These are phyloP conservation scores for Keiferia lycopersicella DNA, from an alignment of 2,888 invertebrate genomes.

Conservation along the genomic window DNA sequence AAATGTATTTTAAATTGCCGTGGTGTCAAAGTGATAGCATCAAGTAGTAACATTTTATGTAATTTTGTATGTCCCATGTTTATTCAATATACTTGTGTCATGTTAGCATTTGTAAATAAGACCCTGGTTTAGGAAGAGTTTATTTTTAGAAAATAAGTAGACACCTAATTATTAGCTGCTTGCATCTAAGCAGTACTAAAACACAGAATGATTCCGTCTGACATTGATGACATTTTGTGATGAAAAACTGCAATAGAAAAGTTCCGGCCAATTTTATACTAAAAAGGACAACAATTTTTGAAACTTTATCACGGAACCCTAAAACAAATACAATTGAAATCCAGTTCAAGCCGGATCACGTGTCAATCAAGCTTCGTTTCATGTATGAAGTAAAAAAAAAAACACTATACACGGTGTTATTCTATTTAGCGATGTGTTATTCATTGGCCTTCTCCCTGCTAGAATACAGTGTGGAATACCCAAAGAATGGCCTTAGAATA, in stretches of 20 bases:
- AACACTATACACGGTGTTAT: conserved; percentile 68
- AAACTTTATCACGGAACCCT: not conserved
- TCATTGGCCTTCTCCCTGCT: conserved; percentile 71
- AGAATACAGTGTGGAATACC: conserved; percentile 23
- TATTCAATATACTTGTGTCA: too few relatives aligned
- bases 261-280: not conserved
- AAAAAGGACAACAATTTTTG: not conserved
- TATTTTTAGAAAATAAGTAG: too few relatives aligned
- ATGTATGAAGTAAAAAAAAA: conserved; percentile 42
- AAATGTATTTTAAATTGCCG: too few relatives aligned
- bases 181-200: too few relatives aligned
- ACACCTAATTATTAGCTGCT: too few relatives aligned
- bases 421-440: conserved; percentile 72
- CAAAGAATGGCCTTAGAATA: not conserved
- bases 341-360: conserved; percentile 60
- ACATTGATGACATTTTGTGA: too few relatives aligned
- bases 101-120: too few relatives aligned
- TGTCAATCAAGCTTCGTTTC: conserved; percentile 74
- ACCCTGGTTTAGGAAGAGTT: too few relatives aligned
- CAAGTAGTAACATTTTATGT: not conserved
- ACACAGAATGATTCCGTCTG: too few relatives aligned
- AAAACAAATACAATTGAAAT: conserved; percentile 42
- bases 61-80: not conserved
- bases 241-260: too few relatives aligned
- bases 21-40: too few relatives aligned